Conservation (phyloP, 2,797 vertebrate genomes). For the Limosa lapponica region DNA sequence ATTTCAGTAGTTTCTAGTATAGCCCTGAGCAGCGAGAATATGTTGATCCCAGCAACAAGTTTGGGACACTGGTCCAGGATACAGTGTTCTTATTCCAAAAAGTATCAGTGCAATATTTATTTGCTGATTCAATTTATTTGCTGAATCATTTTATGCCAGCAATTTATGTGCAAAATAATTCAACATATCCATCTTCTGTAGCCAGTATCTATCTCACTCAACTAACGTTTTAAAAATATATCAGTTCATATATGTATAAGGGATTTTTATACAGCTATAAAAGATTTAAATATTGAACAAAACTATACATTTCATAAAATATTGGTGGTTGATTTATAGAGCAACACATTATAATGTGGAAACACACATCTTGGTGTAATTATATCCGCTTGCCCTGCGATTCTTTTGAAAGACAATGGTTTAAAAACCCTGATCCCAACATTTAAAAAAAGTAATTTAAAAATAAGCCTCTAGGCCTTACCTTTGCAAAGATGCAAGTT, state of each 20-base stretch:
- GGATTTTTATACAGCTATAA: neutral
- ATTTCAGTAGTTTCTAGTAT: neutral
- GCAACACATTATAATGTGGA: neutral
- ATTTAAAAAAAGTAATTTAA: neutral
- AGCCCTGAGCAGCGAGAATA: neutral
- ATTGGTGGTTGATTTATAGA: neutral
- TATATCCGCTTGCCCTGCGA: neutral
- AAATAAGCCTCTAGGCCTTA: neutral
- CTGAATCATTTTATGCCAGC: neutral
- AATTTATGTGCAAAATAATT: neutral
- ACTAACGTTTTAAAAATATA: neutral
- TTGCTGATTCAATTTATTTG: neutral
- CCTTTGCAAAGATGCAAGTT: neutral
- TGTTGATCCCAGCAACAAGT: neutral
- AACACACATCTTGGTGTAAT: neutral
- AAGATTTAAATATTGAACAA: neutral
- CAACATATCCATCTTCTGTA: neutral
- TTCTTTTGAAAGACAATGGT: neutral
- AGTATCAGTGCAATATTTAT: neutral
- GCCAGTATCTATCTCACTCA: neutral
- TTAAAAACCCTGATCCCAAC: neutral
- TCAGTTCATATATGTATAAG: neutral
- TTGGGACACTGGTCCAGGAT: neutral
- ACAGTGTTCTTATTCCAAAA: neutral
- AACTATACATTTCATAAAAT: neutral